phyloP scores from a whole-genome alignment of 2,888 invertebrate species.

The Leucophora obtusa region DNA sequence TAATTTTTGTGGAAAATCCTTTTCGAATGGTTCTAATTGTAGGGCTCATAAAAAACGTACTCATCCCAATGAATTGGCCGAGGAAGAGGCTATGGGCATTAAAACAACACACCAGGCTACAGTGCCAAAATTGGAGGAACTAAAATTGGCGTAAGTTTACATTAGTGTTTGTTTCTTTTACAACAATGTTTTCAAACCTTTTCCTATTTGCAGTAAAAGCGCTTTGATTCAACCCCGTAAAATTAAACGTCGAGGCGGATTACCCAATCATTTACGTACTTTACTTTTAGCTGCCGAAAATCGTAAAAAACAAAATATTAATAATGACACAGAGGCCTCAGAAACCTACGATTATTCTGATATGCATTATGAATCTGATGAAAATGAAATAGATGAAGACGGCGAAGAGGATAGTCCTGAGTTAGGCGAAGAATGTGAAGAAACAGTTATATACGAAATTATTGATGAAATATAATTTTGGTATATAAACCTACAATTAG shows the following conservation, averaged over 20 bases:
- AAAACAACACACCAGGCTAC: conserved; percentile 68
- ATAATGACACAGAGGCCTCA: conserved; percentile 12
- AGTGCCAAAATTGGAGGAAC: conserved; percentile 76
- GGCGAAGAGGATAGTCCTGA: conserved; percentile 37
- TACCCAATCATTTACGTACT: conserved; percentile 46
- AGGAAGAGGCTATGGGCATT: conserved; percentile 76
- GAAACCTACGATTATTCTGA: conserved; percentile 27
- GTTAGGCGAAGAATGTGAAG: conserved; percentile 58
- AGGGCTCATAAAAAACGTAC: conserved; percentile 77
- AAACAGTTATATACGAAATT: conserved; percentile 66
- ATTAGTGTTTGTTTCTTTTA: too few relatives aligned
- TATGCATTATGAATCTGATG: conserved; percentile 41
- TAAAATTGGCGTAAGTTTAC: conserved; percentile 73
- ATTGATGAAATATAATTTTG: conserved; percentile 63
- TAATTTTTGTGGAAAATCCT: conserved; percentile 77
- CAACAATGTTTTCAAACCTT: background rate
- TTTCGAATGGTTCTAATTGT: conserved; percentile 78
- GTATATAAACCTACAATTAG: background rate
- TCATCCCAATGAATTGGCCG: conserved; percentile 77
- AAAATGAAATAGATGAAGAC: conserved; percentile 32
- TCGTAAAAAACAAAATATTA: conserved; percentile 29
- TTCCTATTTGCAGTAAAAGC: conserved; percentile 40
- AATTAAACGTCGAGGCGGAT: conserved; percentile 52
- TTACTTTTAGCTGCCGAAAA: conserved; percentile 53
- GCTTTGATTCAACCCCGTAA: conserved; percentile 61